Conservation (phyloP, 2,797 vertebrate genomes). For the Ficedula albicollis region DNA sequence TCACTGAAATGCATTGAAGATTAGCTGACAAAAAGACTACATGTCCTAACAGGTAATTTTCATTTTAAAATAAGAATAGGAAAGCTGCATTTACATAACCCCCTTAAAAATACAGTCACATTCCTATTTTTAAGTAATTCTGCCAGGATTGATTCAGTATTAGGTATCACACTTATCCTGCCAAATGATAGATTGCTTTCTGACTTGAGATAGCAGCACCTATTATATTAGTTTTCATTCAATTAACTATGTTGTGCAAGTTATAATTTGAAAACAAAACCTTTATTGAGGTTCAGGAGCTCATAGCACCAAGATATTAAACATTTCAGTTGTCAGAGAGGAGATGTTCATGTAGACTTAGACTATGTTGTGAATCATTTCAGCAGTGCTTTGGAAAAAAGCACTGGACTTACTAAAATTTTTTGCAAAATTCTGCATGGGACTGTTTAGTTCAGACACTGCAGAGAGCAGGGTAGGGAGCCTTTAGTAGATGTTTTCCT, state of each 20-base stretch:
- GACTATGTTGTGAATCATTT: slow-evolving; percentile 18
- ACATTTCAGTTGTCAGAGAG: slow-evolving; percentile 30
- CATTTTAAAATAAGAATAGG: neutral
- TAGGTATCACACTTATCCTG: slow-evolving; percentile 4
- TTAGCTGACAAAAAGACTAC: neutral
- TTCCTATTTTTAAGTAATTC: neutral
- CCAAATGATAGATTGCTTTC: slow-evolving; percentile 42
- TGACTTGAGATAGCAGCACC: slow-evolving; percentile 60
- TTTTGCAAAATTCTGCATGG: slow-evolving; percentile 27
- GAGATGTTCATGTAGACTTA: slow-evolving; percentile 6
- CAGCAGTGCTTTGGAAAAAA: slow-evolving; percentile 29
- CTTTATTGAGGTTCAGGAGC: slow-evolving; percentile 46
- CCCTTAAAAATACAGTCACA: neutral
- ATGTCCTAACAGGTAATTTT: neutral
- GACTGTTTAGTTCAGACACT: neutral
- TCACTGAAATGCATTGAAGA: neutral
- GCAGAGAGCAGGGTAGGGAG: neutral
- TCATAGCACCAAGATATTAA: slow-evolving; percentile 58
- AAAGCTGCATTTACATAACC: neutral
- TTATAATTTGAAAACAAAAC: slow-evolving; percentile 62
- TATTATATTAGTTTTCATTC: slow-evolving; percentile 58
- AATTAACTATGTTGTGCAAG: slow-evolving; percentile 64
- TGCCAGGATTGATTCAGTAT: neutral
- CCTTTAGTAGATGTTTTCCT: neutral
- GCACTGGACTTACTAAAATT: neutral